Evolutionary conservation across 1,140 invertebrate genomes (phyloP).

Genomic region (Magallana angulata): DNA sequence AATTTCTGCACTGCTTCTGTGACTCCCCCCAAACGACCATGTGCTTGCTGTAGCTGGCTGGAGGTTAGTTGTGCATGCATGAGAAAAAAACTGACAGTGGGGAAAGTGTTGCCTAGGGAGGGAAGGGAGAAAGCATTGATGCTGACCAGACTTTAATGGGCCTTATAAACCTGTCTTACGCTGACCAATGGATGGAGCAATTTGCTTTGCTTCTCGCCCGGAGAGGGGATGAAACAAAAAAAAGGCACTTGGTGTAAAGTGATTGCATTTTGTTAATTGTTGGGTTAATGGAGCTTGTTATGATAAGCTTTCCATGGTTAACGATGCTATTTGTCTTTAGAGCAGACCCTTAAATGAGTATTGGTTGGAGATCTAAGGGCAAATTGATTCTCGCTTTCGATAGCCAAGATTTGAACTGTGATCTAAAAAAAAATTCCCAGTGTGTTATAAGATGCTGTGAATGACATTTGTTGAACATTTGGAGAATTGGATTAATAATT

Average conservation of each 20-base stretch:
- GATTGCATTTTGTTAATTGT: slow-evolving; percentile 38
- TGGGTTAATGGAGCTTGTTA: slow-evolving; percentile 26
- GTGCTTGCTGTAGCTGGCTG: background rate
- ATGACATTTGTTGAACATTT: slow-evolving; percentile 38
- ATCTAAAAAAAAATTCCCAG: slow-evolving; percentile 1
- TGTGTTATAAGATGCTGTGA: slow-evolving; percentile 2
- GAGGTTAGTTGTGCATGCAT: background rate
- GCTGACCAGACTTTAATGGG: slow-evolving; percentile 11
- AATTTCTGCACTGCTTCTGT: slow-evolving; percentile 15
- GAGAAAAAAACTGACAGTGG: background rate
- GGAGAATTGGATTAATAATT: slow-evolving; percentile 32
- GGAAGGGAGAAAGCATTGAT: background rate
- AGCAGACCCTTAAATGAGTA: background rate
- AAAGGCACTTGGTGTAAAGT: slow-evolving; percentile 27
- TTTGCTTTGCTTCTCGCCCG: slow-evolving; percentile 6
- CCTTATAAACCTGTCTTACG: background rate
- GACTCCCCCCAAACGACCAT: background rate
- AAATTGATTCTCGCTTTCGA: slow-evolving; percentile 3
- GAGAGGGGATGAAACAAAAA: background rate
- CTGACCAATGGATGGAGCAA: slow-evolving; percentile 11
- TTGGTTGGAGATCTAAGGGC: background rate
- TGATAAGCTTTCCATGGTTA: slow-evolving; percentile 21
- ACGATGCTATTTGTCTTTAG: slow-evolving; percentile 32
- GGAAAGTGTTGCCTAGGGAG: background rate
- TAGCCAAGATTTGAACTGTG: background rate